phyloP scores from a whole-genome alignment of 2,113 vertebrate species.

The Zosterops borbonicus region DNA sequence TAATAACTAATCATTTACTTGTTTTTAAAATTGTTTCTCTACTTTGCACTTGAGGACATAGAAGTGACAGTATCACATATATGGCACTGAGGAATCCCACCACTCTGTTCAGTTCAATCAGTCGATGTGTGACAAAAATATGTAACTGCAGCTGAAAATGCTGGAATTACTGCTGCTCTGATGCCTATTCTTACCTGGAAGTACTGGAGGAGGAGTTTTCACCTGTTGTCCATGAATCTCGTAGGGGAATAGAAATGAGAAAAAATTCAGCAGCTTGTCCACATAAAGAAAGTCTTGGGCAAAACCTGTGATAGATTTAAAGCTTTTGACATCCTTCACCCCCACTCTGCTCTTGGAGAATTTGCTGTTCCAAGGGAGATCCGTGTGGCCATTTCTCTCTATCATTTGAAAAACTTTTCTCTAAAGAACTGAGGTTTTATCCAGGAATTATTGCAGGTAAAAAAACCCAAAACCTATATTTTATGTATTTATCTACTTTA shows the following conservation, averaged over 20 bases:
- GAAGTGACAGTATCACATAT: rapidly evolving
- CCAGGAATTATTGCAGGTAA: neutral
- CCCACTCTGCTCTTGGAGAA: neutral
- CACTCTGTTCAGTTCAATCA: neutral
- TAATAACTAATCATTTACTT: neutral
- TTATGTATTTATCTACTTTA: neutral
- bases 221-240: neutral
- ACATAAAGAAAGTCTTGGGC: neutral
- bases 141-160: neutral
- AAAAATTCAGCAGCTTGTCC: neutral
- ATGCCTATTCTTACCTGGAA: neutral
- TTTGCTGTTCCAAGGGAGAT: neutral
- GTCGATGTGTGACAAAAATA: neutral
- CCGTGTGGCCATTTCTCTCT: neutral
- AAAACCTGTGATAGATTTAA: neutral
- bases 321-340: neutral
- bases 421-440: neutral
- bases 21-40: neutral
- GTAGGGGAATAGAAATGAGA: neutral
- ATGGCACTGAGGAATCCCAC: neutral
- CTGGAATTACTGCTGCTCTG: neutral
- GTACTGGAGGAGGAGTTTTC: neutral
- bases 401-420: neutral
- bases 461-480: rapidly evolving
- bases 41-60: neutral